phyloP scores from a whole-genome alignment of 2,113 vertebrate species.

The Polypterus senegalus region DNA sequence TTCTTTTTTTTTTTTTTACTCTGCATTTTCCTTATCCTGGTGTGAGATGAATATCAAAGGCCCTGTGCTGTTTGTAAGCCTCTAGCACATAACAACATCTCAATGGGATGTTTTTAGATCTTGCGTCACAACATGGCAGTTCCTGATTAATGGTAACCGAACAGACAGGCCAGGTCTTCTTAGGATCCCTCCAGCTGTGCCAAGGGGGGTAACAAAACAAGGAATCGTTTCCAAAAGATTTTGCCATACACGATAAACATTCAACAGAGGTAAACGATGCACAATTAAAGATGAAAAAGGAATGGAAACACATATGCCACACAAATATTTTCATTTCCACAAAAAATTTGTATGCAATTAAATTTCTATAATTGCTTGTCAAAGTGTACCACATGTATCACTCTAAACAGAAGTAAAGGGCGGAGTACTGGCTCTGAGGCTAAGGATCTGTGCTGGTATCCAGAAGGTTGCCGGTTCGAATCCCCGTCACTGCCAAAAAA shows the following conservation, averaged over 20 bases:
- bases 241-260: constrained; percentile 9
- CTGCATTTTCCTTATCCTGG: constrained; percentile 70
- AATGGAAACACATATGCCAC: too few relatives aligned
- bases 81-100: constrained; percentile 62
- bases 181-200: constrained; percentile 39
- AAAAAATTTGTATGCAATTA: too few relatives aligned
- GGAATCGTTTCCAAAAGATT: constrained; percentile 11
- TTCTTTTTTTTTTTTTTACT: constrained; percentile 33
- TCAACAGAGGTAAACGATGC: constrained; percentile 2
- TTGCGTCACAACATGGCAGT: constrained; percentile 51
- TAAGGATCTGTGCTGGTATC: too few relatives aligned
- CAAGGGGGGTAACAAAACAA: constrained; percentile 20
- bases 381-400: too few relatives aligned
- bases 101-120: constrained; percentile 59
- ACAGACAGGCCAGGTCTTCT: constrained; percentile 41
- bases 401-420: too few relatives aligned
- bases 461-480: too few relatives aligned
- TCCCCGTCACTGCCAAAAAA: too few relatives aligned
- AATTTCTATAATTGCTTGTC: too few relatives aligned
- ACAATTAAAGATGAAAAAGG: too few relatives aligned
- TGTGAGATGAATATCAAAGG: constrained; percentile 85
- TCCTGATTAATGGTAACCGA: constrained; percentile 56
- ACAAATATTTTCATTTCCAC: too few relatives aligned
- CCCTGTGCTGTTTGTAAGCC: constrained; percentile 54
- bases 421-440: too few relatives aligned